Evolutionary conservation across 2,113 vertebrate species (phyloP).

Genomic region (Fregetta grallaria): DNA sequence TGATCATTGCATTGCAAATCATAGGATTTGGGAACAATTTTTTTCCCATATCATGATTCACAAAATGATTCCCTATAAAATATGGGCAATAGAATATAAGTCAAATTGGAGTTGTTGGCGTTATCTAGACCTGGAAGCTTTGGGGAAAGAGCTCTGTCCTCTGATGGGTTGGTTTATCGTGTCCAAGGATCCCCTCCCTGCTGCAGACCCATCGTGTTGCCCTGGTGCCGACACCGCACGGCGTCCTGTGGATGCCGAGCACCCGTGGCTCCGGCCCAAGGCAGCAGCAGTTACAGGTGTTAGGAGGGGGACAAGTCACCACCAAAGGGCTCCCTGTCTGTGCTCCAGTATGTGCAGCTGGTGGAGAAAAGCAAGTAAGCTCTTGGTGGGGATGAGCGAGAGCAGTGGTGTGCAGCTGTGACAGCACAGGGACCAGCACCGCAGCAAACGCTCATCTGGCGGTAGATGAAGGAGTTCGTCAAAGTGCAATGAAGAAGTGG

Average conservation of each 20-base stretch:
- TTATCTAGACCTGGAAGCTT: neutral
- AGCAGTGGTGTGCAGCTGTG: neutral
- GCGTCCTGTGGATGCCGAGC: neutral
- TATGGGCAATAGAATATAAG: neutral
- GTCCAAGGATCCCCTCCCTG: neutral
- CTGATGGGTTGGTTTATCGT: neutral
- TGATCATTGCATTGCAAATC: neutral
- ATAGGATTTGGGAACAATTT: neutral
- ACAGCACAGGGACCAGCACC: rapidly evolving
- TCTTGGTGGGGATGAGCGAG: neutral
- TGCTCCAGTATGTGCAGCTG: rapidly evolving
- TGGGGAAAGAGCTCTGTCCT: neutral
- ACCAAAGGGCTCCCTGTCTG: neutral
- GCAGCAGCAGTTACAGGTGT: neutral
- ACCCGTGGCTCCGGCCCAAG: rapidly evolving
- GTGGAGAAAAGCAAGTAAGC: neutral
- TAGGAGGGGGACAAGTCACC: rapidly evolving
- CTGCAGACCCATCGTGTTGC: rapidly evolving
- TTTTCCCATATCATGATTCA: rapidly evolving
- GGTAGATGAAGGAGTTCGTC: rapidly evolving
- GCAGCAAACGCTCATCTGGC: neutral
- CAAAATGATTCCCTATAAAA: neutral
- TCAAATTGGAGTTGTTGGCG: neutral
- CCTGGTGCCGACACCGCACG: rapidly evolving
- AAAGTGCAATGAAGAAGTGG: rapidly evolving